Conservation (phyloP, 2,797 vertebrate species). For the Rhincodon typus region DNA sequence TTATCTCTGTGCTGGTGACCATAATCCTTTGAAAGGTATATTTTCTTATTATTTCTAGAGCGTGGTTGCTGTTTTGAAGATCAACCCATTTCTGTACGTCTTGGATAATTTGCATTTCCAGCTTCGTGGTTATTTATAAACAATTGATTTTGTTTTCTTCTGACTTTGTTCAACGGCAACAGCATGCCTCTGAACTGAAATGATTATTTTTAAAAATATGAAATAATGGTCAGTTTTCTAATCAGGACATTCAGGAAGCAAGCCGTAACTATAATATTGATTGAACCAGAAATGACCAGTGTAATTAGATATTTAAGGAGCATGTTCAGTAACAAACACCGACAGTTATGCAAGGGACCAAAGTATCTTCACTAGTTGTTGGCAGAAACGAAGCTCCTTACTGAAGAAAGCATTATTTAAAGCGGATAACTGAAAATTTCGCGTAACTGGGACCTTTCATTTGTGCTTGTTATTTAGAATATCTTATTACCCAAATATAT, state of each 20-base stretch:
- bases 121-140: conserved; percentile 8
- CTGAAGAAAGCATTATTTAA: neutral
- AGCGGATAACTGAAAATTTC: neutral
- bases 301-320: neutral
- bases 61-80: neutral
- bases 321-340: neutral
- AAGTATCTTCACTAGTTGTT: neutral
- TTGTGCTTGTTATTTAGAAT: neutral
- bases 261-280: neutral
- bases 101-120: too few relatives aligned
- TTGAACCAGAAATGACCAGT: neutral
- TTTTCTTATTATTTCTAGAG: neutral
- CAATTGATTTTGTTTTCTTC: neutral
- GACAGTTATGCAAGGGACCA: neutral
- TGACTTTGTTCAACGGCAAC: neutral
- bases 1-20: neutral
- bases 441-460: neutral
- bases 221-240: neutral
- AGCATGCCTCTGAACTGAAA: neutral
- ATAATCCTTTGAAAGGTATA: conserved; percentile 23
- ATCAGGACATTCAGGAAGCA: neutral
- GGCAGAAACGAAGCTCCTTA: neutral
- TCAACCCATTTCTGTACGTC: neutral
- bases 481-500: neutral
- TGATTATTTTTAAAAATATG: neutral